These are phyloP conservation scores for Styela plicata DNA, from an alignment of 23 tunicate species.

Conservation along the genomic window DNA sequence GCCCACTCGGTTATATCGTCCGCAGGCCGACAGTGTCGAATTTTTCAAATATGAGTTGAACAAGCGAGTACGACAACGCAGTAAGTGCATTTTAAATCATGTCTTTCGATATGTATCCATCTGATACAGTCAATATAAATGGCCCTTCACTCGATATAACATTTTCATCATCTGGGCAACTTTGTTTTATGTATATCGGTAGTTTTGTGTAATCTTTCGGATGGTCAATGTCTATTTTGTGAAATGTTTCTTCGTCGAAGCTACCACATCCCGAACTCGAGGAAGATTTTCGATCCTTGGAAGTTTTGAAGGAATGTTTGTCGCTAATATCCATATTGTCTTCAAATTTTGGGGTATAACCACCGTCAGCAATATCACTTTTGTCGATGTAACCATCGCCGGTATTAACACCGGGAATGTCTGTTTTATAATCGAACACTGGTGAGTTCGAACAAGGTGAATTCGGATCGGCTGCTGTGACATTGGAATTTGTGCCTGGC, in stretches of 20 bases:
- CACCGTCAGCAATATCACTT: neutral
- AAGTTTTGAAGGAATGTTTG: neutral
- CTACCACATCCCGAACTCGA: neutral
- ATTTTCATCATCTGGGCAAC: neutral
- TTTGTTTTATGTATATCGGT: neutral
- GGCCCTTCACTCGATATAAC: neutral
- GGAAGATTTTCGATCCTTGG: neutral
- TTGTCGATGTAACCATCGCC: neutral
- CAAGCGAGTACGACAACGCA: too few relatives aligned
- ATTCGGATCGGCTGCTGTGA: neutral
- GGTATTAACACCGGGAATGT: neutral
- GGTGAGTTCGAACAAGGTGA: neutral
- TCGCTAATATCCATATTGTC: neutral
- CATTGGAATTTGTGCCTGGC: neutral
- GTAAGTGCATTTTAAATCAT: too few relatives aligned
- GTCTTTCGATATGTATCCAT: neutral
- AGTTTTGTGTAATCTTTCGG: neutral
- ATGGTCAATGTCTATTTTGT: neutral
- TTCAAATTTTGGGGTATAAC: neutral
- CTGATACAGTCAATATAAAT: neutral
- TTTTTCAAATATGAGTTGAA: too few relatives aligned
- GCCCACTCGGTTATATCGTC: too few relatives aligned
- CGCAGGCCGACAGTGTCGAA: too few relatives aligned
- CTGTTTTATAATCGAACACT: neutral
- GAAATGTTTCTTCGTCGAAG: neutral